Conservation (phyloP, 1,140 invertebrate genomes). For the Scaptomyza hsui region DNA sequence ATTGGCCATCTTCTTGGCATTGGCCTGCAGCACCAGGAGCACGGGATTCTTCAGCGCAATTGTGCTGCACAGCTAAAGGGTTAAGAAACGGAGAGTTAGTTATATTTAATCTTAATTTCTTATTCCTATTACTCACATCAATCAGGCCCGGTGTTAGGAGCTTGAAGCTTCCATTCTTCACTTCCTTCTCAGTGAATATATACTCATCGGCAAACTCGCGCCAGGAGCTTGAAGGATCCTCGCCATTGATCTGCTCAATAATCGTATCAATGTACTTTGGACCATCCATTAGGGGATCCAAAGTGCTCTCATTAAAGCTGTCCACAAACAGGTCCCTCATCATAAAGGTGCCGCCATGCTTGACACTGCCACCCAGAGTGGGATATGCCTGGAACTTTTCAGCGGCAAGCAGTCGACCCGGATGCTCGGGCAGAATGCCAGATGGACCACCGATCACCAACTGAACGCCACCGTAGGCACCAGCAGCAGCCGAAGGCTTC, state of each 20-base stretch:
- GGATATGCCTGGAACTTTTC: constrained; percentile 77
- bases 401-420: constrained; percentile 65
- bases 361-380: constrained; percentile 75
- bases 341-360: constrained; percentile 77
- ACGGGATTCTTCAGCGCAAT: constrained; percentile 81
- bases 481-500: constrained; percentile 49
- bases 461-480: constrained; percentile 70
- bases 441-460: constrained; percentile 81
- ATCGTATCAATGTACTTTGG: constrained; percentile 71
- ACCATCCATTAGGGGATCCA: constrained; percentile 63
- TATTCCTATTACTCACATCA: constrained; percentile 56
- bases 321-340: constrained; percentile 74
- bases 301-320: constrained; percentile 71
- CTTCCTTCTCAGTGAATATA: constrained; percentile 59
- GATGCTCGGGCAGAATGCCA: constrained; percentile 76
- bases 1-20: constrained; percentile 76
- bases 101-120: background rate
- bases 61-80: constrained; percentile 69
- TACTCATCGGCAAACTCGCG: constrained; percentile 70
- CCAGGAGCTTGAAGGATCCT: constrained; percentile 74
- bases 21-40: constrained; percentile 73
- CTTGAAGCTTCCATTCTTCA: constrained; percentile 72
- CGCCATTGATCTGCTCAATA: constrained; percentile 75
- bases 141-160: constrained; percentile 71
- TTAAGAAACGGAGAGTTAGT: background rate